Percentiles rank a stretch among this genome's conserved stretches.
Conservation (phyloP, 2,113 vertebrate species). For the Clarias macrocephalus region DNA sequence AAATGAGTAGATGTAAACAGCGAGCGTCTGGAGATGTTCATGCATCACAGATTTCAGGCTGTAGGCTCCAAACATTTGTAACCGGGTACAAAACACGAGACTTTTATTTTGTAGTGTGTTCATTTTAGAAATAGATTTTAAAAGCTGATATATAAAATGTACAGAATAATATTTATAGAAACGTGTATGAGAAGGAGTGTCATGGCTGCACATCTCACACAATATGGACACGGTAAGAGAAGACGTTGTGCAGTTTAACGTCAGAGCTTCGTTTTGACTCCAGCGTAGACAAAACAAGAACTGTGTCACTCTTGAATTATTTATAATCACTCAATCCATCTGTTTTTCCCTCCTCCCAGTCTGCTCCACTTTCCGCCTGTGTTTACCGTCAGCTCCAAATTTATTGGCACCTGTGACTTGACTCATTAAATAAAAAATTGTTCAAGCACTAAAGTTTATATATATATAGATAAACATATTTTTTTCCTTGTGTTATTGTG, state of each 20-base stretch:
- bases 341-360: neutral
- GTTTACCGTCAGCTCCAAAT: neutral
- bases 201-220: neutral
- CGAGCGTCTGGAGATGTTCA: neutral
- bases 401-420: neutral
- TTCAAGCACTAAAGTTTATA: neutral
- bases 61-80: neutral
- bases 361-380: neutral
- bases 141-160: neutral
- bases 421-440: neutral
- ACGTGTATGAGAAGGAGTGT: neutral
- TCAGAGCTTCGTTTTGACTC: neutral
- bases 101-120: neutral
- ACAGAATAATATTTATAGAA: neutral
- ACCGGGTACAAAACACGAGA: neutral
- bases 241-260: neutral
- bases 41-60: neutral
- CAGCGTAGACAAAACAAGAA: slow-evolving; percentile 1
- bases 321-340: neutral
- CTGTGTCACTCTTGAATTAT: neutral
- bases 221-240: neutral
- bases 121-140: neutral
- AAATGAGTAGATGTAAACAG: neutral
- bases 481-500: neutral
- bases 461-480: too few relatives aligned